These are phyloP conservation scores for Clepsis dumicolana DNA, from an alignment of 2,888 invertebrate genomes.

Conservation along the genomic window DNA sequence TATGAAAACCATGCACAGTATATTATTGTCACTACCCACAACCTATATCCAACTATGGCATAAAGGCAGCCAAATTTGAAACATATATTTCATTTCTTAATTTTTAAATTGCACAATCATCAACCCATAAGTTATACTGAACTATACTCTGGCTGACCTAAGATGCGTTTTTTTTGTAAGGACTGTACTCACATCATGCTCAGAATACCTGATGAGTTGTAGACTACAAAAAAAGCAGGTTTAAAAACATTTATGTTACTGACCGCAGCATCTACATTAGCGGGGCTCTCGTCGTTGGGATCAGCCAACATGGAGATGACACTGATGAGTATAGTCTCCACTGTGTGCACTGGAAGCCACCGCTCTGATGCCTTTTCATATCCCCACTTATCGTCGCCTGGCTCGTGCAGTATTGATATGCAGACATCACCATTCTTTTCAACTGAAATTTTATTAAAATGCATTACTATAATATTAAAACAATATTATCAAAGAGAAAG, in stretches of 20 bases:
- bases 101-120: no score
- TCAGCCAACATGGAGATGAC: conserved; percentile 99
- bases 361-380: conserved; percentile 99
- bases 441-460: conserved; percentile 87
- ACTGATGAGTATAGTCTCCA: conserved; percentile 99
- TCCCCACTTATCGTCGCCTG: conserved; percentile 99
- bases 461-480: background rate
- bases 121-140: no score
- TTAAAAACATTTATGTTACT: conserved; percentile 71
- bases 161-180: no score
- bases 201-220: background rate
- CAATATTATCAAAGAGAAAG: background rate
- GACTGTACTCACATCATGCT: no score
- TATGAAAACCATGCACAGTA: no score
- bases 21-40: no score
- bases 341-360: conserved; percentile 99
- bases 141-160: no score
- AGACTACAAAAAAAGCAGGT: background rate
- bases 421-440: conserved; percentile 98
- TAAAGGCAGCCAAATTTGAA: no score
- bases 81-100: no score
- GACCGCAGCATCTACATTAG: conserved; percentile 99
- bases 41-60: no score
- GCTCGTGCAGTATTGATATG: conserved; percentile 99
- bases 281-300: conserved; percentile 99